phyloP scores from a whole-genome alignment of 2,888 invertebrate species.

The Agrochola circellaris region DNA sequence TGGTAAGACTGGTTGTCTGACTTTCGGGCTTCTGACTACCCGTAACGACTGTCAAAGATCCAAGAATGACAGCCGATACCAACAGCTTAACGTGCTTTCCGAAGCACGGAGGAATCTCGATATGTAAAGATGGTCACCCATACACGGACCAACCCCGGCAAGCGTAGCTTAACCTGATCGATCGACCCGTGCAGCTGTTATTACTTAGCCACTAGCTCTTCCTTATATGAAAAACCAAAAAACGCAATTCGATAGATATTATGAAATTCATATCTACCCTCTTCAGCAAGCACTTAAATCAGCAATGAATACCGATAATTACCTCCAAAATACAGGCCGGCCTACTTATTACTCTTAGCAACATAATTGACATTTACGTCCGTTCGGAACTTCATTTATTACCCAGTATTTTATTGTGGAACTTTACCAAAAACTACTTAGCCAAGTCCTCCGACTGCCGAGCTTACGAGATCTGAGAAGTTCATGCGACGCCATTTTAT shows the following conservation, averaged over 20 bases:
- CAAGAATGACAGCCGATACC: too few relatives aligned
- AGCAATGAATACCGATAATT: conserved; percentile 31
- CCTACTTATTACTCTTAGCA: conserved; percentile 32
- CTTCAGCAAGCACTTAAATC: conserved; percentile 7
- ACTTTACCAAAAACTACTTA: conserved; percentile 66
- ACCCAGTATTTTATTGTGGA: conserved; percentile 61
- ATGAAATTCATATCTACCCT: conserved; percentile 17
- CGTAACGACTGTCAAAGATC: too few relatives aligned
- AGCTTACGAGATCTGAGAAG: conserved; percentile 67
- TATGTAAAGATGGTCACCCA: too few relatives aligned
- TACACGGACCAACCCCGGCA: too few relatives aligned
- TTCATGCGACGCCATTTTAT: conserved; percentile 60
- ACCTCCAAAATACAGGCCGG: conserved; percentile 17
- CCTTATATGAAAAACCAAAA: too few relatives aligned
- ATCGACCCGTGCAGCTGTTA: too few relatives aligned
- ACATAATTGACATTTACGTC: conserved; percentile 40
- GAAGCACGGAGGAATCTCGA: too few relatives aligned
- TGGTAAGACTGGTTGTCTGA: too few relatives aligned
- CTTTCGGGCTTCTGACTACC: too few relatives aligned
- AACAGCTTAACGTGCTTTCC: too few relatives aligned
- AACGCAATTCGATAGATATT: background rate
- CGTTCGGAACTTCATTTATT: conserved; percentile 50
- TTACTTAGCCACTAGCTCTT: too few relatives aligned
- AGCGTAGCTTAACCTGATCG: too few relatives aligned
- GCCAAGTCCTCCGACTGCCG: conserved; percentile 56